phyloP scores from a whole-genome alignment of 2,888 invertebrate genomes.

The Ennomos quercinarius region DNA sequence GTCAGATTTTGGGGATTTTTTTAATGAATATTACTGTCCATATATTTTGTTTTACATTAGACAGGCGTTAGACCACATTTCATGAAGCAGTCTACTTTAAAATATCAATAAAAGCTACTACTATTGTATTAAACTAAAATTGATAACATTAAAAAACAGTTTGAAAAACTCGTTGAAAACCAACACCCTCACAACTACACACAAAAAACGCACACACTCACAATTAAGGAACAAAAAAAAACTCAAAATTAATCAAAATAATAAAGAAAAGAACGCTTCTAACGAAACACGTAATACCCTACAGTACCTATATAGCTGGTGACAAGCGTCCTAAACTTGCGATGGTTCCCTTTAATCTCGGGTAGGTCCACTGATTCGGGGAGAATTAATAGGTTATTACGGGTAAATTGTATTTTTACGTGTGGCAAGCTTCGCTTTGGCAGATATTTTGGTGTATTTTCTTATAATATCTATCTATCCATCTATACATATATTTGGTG shows the following conservation, averaged over 20 bases:
- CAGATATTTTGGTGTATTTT: constrained; percentile 10
- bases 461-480: too few species aligned
- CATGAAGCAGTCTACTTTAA: too few species aligned
- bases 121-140: not conserved
- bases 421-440: constrained; percentile 25
- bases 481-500: too few species aligned
- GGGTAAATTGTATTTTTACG: constrained; percentile 19
- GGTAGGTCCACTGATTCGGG: constrained; percentile 95
- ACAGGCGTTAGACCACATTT: too few species aligned
- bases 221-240: constrained; percentile 32
- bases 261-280: constrained; percentile 29
- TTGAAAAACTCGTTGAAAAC: constrained; percentile 9
- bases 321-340: constrained; percentile 99
- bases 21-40: too few species aligned
- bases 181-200: constrained; percentile 43
- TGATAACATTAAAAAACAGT: not conserved
- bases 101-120: too few species aligned
- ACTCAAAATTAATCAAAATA: constrained; percentile 13
- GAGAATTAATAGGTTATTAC: constrained; percentile 39
- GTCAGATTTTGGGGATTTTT: too few species aligned
- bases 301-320: constrained; percentile 99
- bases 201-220: constrained; percentile 45
- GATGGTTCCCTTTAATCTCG: constrained; percentile 99
- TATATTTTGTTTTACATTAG: too few species aligned
- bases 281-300: constrained; percentile 49